Evolutionary conservation across 2,797 vertebrate species (phyloP), one percentile per base, ranked within the genome.

Genomic region (Silurus lanzhouensis): DNA sequence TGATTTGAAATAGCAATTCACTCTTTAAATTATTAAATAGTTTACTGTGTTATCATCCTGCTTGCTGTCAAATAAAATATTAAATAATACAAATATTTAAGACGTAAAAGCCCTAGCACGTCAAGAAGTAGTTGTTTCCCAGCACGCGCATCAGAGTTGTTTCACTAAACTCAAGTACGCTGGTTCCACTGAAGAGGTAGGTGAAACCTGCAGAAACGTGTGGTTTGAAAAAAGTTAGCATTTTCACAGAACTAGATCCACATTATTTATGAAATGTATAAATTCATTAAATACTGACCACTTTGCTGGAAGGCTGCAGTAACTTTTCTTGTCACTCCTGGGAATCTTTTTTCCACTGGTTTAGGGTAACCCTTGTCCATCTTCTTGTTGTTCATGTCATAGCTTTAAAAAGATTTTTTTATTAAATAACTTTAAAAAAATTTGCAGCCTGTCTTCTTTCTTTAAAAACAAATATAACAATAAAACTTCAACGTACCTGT

Each of bases 341-440:
- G 93, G 79, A 96, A 96, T 67, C 84, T 89, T 3, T 86, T 0
- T 0, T 63, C 61, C 84, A 90, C 91, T 55, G 46, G 79, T 89
- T 86, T 93, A 58, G 95, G 95, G 83, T 90, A 95, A 27, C 93
- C 92, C 55, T 84, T 91, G 71, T 96, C 94, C 92, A 96, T 93
- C 71, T 84, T 85, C 79, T 88, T 90, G 0, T 22, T 91, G 22
- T 27, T 86, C 86, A 94, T 93, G 6, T 96, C 92, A 86, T 94
- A 96, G 85, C 96, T 96, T 85, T 15, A 86, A 83, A 76, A 57
- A 1, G 13, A 75, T 27, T 48, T n/a, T 0, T 71, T 71, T 72
- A 44, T 2, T 85, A 13, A 52, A 63, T 22, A 79, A 8, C 15
- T 52, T 70, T 22, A 67, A 25, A 74, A 61, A 19, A 67, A 68